Base-by-base conservation (phyloP, 35 echinoderm and acorn worm species). In the Apostichopus parvimensis region DNA sequence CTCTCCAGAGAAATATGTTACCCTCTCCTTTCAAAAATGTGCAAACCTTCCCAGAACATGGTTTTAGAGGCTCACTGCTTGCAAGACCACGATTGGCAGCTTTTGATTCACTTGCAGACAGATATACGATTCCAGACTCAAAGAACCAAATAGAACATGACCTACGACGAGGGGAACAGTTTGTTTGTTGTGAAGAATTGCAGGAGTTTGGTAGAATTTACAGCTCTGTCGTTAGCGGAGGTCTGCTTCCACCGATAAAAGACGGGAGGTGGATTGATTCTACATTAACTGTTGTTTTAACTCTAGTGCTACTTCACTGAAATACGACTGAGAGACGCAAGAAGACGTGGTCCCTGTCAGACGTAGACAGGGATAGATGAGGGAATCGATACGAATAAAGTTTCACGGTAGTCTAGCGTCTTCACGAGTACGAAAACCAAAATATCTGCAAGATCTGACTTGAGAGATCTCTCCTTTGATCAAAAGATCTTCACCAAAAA, bases 111-210 rank as follows among this genome's bases (percentile, higher is more conserved):
- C 71, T 75, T 22, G 13, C 6, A 75, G 71, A 75, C 71, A 75
- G 71, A 75, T 75, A 75, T 75, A 75, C 71, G 71, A 75, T 22
- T 20, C 6, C 64, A 6, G 7, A 75, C n/a, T 75, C 71, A n/a
- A 75, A 4, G 17, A 22, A 75, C 6, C 14, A 18, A 75, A 75
- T 18, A 75, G 20, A 75, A 61, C 58, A 61, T 61, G 58, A 75
- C 21, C 71, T n/a, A 75, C 71, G 71, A 75, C 7, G 17, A 22
- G 17, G 1, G n/a, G 71, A 75, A 22, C 5, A n/a, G 71, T 20
- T 75, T 75, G 71, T 75, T 75, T 75, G 71, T 75, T 75, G 71
- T 75, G 17, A 75, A 20, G 71, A 75, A 75, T 75, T 75, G 20
- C 71, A 75, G 1, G 34, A 22, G 71, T 20, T 18, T 20, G 15